Evolutionary conservation across 2,888 invertebrate species (phyloP), one percentile per base, ranked within the genome.

Genomic region (Ametastegia equiseti): DNA sequence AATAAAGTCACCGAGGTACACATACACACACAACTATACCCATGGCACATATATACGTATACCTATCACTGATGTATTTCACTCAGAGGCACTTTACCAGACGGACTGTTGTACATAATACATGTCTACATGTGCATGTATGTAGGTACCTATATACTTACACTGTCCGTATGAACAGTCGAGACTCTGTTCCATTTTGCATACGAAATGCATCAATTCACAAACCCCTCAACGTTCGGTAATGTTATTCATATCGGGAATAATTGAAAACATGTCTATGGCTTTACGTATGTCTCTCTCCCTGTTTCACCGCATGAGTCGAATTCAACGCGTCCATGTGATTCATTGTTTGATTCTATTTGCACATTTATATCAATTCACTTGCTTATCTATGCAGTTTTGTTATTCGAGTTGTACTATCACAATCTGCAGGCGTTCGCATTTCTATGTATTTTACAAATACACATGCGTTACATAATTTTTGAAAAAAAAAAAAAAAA

Each of bases 171-270:
- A n/a, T 23, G 67, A 39, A 33, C n/a, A 39, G 67, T n/a, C n/a
- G 63, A 63, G 63, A 67, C 60, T 36, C 67, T 19, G 39, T 86
- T 86, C 89, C 88, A 86, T 87, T 90, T 90, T 90, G 90, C 90
- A 89, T 90, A 89, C 88, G 86, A 87, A 90, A 89, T 87, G 86
- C 90, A 90, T 90, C 89, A 89, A 91, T 91, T 90, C 89, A 88
- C 88, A 87, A 85, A 80, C 83, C 87, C n/a, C 80, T 65, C 81
- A 30, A 42, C 77, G 36, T 63, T 83, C 83, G 73, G 83, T 85
- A 85, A 88, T 84, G 84, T 86, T 86, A 88, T 87, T 88, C 88
- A 86, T 85, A 87, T 87, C 87, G 85, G 86, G 86, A 85, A 86
- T 89, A 89, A 89, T 88, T 89, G 88, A 89, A 88, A 88, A 84